Evolutionary conservation across 2,113 vertebrate species (phyloP).

Genomic region (Campylorhamphus procurvoides): DNA sequence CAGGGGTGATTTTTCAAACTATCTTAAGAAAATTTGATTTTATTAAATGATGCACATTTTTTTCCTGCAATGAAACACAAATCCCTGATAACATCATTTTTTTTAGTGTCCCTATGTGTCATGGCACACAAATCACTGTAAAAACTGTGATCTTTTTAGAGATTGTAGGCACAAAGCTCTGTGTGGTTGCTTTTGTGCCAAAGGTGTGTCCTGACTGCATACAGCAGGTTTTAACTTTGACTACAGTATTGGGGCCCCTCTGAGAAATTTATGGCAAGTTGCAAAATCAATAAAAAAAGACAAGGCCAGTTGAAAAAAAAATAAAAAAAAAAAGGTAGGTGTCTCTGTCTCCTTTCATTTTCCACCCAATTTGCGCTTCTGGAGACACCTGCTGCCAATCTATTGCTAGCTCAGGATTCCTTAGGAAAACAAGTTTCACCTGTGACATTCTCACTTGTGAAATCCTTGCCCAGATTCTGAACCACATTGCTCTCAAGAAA

Average conservation of each 20-base stretch:
- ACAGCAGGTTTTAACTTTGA: not conserved
- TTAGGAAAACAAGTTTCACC: not conserved
- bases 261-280: not conserved
- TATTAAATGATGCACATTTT: not conserved
- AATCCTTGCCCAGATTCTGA: not conserved
- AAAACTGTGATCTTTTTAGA: not conserved
- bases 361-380: not conserved
- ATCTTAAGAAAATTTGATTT: not conserved
- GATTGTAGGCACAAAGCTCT: not conserved
- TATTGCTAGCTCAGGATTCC: not conserved
- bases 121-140: not conserved
- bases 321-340: accelerated
- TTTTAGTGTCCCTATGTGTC: not conserved
- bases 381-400: slow-evolving; percentile 6
- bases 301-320: not conserved
- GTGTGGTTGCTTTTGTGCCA: not conserved
- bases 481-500: not conserved
- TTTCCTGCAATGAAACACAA: not conserved
- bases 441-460: slow-evolving; percentile 3
- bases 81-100: not conserved
- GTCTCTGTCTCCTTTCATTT: not conserved
- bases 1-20: not conserved
- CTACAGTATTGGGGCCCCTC: not conserved
- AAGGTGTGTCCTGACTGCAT: not conserved
- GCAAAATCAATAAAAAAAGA: not conserved